Conservation (phyloP, 2,113 vertebrate species). For the Dicentrarchus labrax region DNA sequence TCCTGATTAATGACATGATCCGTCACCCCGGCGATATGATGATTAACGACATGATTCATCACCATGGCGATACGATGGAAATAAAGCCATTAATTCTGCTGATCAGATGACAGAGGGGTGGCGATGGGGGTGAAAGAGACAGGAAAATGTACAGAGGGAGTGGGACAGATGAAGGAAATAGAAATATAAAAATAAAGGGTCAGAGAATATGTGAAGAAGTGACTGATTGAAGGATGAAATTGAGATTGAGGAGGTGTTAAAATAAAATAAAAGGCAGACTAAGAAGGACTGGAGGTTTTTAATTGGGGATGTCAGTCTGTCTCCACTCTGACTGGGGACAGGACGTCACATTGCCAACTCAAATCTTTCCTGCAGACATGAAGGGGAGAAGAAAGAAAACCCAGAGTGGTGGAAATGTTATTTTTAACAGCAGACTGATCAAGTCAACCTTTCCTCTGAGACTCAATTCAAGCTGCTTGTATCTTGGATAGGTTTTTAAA, state of each 20-base stretch:
- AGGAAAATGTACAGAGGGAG: constrained; percentile 42
- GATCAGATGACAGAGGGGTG: constrained; percentile 71
- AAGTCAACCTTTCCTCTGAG: constrained; percentile 33
- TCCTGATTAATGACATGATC: constrained; percentile 79
- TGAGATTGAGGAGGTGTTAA: constrained; percentile 22
- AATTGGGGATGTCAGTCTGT: constrained; percentile 65
- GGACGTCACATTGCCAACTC: constrained; percentile 36
- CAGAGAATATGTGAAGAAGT: constrained; percentile 12
- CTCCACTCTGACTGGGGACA: constrained; percentile 26
- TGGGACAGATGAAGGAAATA: constrained; percentile 11
- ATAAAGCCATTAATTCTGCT: constrained; percentile 79
- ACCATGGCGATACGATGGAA: constrained; percentile 76
- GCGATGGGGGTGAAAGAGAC: constrained; percentile 57
- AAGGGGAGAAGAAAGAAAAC: constrained; percentile 26
- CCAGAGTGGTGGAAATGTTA: constrained; percentile 60
- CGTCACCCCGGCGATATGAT: constrained; percentile 76
- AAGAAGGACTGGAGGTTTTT: constrained; percentile 40
- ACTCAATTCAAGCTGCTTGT: constrained; percentile 11
- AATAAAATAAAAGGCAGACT: constrained; percentile 7
- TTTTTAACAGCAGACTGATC: constrained; percentile 43
- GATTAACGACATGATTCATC: constrained; percentile 81
- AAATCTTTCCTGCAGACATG: constrained; percentile 34
- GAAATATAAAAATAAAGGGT: constrained; percentile 11
- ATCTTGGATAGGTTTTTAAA: constrained; percentile 22
- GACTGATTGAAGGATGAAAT: constrained; percentile 20